A percentile compares a stretch with the other conserved stretches of the same genome.
Evolutionary conservation across 1,140 invertebrate species (phyloP).

Genomic region (Cydia amplana): DNA sequence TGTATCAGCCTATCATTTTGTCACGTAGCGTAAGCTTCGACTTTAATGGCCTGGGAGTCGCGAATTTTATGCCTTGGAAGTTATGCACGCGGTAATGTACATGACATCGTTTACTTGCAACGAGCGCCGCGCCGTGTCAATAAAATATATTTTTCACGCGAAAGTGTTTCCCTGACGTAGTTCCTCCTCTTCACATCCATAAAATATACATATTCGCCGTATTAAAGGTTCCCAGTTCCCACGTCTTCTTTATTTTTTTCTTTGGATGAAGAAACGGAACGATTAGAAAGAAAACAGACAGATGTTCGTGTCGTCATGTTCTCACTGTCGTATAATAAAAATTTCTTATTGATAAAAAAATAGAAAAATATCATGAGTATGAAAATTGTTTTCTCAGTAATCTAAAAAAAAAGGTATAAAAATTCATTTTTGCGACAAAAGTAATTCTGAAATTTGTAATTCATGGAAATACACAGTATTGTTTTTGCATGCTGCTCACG

Average conservation of each 20-base stretch:
- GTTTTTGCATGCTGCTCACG: not conserved
- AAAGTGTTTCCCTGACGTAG: not conserved
- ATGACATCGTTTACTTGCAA: not conserved
- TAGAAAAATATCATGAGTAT: no score
- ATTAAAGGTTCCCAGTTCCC: not conserved
- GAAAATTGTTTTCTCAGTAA: no score
- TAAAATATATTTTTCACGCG: not conserved
- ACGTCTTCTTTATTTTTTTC: not conserved
- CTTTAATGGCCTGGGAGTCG: slow-evolving; percentile 16
- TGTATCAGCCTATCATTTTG: slow-evolving; percentile 25
- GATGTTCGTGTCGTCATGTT: no score
- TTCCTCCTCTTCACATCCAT: not conserved
- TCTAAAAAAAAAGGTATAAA: no score
- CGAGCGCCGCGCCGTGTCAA: not conserved
- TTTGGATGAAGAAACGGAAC: not conserved
- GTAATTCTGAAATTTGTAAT: no score
- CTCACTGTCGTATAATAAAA: no score
- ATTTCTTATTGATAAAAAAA: no score
- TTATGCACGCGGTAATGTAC: slow-evolving; percentile 14
- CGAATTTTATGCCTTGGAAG: slow-evolving; percentile 19
- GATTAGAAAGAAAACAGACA: no score
- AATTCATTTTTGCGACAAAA: no score
- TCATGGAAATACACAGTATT: no score
- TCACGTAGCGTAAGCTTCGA: slow-evolving; percentile 18
- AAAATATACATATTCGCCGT: no score